Percentiles rank a stretch among this genome's conserved stretches.
Evolutionary conservation across 2,888 invertebrate genomes (phyloP).

Genomic region (Smittia sp.): DNA sequence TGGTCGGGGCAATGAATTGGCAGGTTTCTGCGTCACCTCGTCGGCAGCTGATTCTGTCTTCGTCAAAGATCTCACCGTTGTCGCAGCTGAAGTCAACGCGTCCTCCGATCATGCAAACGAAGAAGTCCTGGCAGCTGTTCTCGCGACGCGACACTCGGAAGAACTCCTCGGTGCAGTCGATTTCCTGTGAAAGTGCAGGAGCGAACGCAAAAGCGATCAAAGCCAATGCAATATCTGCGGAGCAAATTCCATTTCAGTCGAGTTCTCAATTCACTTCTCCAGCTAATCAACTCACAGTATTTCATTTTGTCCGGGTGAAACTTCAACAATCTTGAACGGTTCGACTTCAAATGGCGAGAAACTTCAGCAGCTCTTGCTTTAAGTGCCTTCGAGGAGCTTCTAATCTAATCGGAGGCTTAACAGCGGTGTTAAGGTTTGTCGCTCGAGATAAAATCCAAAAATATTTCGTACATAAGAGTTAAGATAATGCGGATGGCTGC

Average conservation of each 20-base stretch:
- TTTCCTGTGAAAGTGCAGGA: background rate
- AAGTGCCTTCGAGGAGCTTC: background rate
- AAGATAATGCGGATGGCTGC: too few species aligned
- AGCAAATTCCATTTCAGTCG: background rate
- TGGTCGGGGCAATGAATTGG: background rate
- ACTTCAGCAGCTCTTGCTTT: background rate
- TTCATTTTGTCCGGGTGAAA: too few species aligned
- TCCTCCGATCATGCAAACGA: conserved; percentile 18
- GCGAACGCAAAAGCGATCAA: background rate
- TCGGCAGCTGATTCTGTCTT: background rate
- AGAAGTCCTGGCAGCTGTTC: background rate
- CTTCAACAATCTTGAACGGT: too few species aligned
- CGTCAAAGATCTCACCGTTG: conserved; percentile 11
- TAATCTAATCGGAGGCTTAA: background rate
- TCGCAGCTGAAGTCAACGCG: conserved; percentile 10
- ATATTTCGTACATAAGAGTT: background rate
- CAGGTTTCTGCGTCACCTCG: background rate
- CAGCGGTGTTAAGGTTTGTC: background rate
- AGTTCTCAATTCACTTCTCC: too few species aligned
- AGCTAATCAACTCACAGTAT: too few species aligned
- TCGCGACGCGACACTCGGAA: background rate
- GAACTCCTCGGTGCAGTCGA: background rate
- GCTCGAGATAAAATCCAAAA: background rate
- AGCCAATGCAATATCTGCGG: background rate
- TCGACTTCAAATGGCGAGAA: too few species aligned